Base-by-base conservation (phyloP, 37 sponge, comb jelly and placozoan genomes). In the Cladorhizidae sp. region DNA sequence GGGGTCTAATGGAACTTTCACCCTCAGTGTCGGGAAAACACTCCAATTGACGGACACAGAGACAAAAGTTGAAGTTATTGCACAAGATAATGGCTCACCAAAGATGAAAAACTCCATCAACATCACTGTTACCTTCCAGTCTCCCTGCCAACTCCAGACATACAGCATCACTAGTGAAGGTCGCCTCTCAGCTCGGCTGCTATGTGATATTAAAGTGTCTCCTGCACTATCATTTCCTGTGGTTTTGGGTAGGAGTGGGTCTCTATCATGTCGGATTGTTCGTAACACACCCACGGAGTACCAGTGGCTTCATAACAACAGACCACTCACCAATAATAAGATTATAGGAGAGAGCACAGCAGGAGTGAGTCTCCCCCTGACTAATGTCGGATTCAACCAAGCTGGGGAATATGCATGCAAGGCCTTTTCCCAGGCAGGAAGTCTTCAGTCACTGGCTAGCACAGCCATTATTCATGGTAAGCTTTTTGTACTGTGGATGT, bases 261-360 rank as follows among this genome's bases (percentile, higher is more conserved):
- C 67, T 45, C 11, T 40, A 20, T 17, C 36, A 23, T 83, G 89
- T 32, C 23, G 12, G 15, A 59, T 79, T 32, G 28, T 64, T 15
- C 49, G 70, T 23, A 89, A 83, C 75, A 71, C 45, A 21, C 73
- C 62, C 0, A 50, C 64, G 50, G 68, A 59, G 32, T 89, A 83
- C 75, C 89, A 79, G 39, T 83, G 84, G 84, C 28, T 83, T 2
- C 83, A 65, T 29, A 83, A 89, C 42, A 84, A 84, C 11, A 63
- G 62, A 3, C 14, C 41, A 9, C 45, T 89, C 1, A 76, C 88
- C 20, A 29, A 9, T 9, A 25, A 0, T 21, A 25, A 39, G 40
- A 40, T 29, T 11, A 21, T 37, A 15, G 14, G 57, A 3, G 6
- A 28, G 8, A 0, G 14, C 0, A 32, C 40, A n/a, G 0, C 63